Conservation (phyloP, 2,888 invertebrate genomes). For the Anodontia alba region DNA sequence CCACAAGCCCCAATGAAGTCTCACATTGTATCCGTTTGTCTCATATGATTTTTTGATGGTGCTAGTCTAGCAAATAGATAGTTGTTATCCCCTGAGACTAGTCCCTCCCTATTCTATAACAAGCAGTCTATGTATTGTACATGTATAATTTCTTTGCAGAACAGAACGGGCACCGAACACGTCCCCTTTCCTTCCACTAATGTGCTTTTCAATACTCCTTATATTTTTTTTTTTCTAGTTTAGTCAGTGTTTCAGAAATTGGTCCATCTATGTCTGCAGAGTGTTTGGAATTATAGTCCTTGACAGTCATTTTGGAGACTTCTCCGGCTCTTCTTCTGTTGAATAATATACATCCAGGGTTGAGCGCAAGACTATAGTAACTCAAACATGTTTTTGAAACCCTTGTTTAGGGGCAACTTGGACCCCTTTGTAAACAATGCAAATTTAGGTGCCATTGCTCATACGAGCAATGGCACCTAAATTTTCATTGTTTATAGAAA, state of each 20-base stretch:
- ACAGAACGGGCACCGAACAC: background rate
- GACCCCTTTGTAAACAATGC: too few species aligned
- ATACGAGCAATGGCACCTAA: too few species aligned
- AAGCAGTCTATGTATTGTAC: background rate
- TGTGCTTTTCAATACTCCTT: background rate
- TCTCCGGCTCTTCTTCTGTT: constrained; percentile 3
- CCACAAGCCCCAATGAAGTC: constrained; percentile 15
- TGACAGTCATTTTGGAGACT: constrained; percentile 2
- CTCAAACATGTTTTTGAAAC: too few species aligned
- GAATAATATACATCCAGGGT: too few species aligned
- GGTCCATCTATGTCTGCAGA: background rate
- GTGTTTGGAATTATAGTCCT: background rate
- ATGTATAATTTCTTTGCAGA: background rate
- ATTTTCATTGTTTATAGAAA: too few species aligned
- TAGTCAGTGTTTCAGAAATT: background rate
- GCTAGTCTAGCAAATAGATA: constrained; percentile 4
- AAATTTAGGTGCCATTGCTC: too few species aligned
- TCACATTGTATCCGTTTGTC: constrained; percentile 24
- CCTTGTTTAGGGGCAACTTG: too few species aligned
- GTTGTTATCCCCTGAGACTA: background rate
- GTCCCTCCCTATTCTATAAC: background rate
- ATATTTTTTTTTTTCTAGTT: background rate
- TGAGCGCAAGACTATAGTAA: too few species aligned
- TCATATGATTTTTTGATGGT: background rate
- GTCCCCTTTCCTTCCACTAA: background rate